Conservation (phyloP, 1,140 invertebrate genomes). For the Drosophila ogumai region DNA sequence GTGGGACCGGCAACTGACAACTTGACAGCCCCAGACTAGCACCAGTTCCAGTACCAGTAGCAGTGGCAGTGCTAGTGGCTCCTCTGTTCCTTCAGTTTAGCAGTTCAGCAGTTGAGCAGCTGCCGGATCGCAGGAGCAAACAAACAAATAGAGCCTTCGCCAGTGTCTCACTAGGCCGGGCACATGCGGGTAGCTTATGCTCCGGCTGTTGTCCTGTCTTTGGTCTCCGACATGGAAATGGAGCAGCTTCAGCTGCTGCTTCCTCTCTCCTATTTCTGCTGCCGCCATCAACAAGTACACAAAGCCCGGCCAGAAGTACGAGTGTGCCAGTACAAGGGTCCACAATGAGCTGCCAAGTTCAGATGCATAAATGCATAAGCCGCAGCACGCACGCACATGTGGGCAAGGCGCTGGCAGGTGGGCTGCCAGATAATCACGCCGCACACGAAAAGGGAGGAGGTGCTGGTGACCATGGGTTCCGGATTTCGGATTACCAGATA, state of each 20-base stretch:
- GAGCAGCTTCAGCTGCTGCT: constrained; percentile 18
- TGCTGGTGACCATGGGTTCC: not conserved
- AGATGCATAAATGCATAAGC: constrained; percentile 72
- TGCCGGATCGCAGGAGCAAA: constrained; percentile 18
- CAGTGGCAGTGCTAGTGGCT: not conserved
- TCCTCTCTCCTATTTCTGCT: not conserved
- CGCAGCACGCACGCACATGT: constrained; percentile 43
- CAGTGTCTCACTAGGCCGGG: constrained; percentile 33
- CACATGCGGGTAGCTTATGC: constrained; percentile 52
- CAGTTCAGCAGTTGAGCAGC: constrained; percentile 24
- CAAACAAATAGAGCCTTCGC: constrained; percentile 59
- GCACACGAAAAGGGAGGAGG: constrained; percentile 44
- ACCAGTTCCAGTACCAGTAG: not conserved
- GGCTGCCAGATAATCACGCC: constrained; percentile 43
- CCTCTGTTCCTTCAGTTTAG: constrained; percentile 11
- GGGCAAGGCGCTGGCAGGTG: constrained; percentile 24
- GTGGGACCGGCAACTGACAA: constrained; percentile 66
- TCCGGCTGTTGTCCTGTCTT: constrained; percentile 15
- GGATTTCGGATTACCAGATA: constrained; percentile 7
- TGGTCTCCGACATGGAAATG: constrained; percentile 49
- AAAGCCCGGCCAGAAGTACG: constrained; percentile 10
- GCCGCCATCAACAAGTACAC: constrained; percentile 59
- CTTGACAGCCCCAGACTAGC: constrained; percentile 52
- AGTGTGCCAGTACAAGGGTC: constrained; percentile 23
- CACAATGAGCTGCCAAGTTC: constrained; percentile 66